Evolutionary conservation across 2,888 invertebrate species (phyloP).

Genomic region (Cheilosia pagana): DNA sequence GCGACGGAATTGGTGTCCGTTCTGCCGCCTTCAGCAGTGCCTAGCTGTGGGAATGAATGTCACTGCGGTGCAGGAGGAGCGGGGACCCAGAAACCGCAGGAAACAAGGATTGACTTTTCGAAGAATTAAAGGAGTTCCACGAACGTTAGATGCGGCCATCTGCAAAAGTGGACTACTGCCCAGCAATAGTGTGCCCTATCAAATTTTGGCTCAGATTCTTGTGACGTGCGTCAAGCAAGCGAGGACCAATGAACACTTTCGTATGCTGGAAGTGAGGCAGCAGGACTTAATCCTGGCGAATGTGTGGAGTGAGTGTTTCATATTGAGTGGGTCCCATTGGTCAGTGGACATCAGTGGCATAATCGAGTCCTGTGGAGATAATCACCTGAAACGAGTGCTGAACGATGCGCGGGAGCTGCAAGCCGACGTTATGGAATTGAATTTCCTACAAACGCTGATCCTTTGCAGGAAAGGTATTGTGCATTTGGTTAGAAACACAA

Average conservation of each 20-base stretch:
- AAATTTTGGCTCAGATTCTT: constrained; percentile 86
- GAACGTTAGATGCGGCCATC: constrained; percentile 4
- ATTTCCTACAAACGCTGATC: constrained; percentile 84
- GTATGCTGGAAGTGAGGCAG: constrained; percentile 83
- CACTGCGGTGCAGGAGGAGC: constrained; percentile 92
- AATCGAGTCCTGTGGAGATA: constrained; percentile 81
- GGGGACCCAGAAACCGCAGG: constrained; percentile 87
- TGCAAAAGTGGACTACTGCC: constrained; percentile 39
- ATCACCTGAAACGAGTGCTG: constrained; percentile 81
- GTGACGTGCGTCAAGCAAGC: constrained; percentile 85
- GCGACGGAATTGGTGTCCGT: constrained; percentile 94
- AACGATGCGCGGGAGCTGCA: constrained; percentile 82
- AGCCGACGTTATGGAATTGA: constrained; percentile 84
- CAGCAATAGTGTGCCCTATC: constrained; percentile 83
- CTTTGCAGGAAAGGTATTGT: constrained; percentile 84
- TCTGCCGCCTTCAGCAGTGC: constrained; percentile 91
- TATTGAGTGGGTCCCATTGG: constrained; percentile 86
- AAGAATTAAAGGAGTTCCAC: constrained; percentile 19
- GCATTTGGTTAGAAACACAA: neutral
- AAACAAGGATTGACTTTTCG: constrained; percentile 34
- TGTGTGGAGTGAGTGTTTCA: constrained; percentile 86
- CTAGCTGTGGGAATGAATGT: constrained; percentile 91
- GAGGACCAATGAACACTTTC: constrained; percentile 85
- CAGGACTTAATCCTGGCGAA: constrained; percentile 85
- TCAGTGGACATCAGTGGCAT: constrained; percentile 83